Evolutionary conservation across 1,140 invertebrate genomes (phyloP), one percentile per base, ranked within the genome.

Genomic region (Augochlora pura): DNA sequence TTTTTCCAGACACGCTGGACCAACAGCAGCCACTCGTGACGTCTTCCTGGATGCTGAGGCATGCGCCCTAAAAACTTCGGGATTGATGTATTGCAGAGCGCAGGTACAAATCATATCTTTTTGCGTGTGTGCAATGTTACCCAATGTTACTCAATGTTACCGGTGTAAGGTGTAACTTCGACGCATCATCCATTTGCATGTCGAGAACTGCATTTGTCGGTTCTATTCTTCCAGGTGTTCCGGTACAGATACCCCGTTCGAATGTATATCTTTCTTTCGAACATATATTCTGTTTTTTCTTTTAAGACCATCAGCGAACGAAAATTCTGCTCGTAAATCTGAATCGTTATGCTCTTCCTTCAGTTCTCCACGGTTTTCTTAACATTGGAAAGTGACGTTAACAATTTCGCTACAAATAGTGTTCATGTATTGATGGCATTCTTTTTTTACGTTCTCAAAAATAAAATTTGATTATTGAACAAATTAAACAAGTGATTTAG

Each of bases 71-170:
- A 89, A 90, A 88, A 90, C 87, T 83, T 80, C 84, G 80, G 89
- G 86, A 92, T 93, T 92, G 91, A 93, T 93, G 92, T 92, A 92
- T 92, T 91, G 86, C 89, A 90, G 88, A 88, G 91, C 91, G 90
- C 92, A 93, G 92, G 92, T 93, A 93, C 87, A 87, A 87, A 63
- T 67, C n/a, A 66, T 64, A 67, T 32, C 3, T 12, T 23, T 62
- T 74, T 65, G 46, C 60, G 54, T 65, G 39, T 60, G 39, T 49
- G 10, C 9, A 49, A 12, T 6, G 21, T 46, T 52, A 52, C 18
- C 27, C 32, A 32, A 32, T 32, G 32, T 4, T 32, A 32, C 32
- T 2, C 42, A 46, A 46, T 14, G 42, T 46, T 46, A 46, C 9
- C 14, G 42, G 10, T 14, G 10, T 46, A 46, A 46, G 10, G 10